Conservation (phyloP, 2,888 invertebrate species). For the Folsomia candida region DNA sequence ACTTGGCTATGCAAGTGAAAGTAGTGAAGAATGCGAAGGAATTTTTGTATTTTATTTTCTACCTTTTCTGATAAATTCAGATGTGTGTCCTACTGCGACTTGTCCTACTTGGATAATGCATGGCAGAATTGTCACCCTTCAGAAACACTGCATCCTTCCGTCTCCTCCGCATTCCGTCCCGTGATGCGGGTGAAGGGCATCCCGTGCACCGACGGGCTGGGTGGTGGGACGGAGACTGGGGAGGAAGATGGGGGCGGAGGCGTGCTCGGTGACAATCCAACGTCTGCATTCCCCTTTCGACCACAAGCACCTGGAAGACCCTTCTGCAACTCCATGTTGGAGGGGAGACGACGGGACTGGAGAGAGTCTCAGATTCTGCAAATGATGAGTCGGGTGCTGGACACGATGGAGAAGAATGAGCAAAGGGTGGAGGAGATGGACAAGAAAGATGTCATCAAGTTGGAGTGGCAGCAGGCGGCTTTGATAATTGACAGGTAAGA, state of each 20-base stretch:
- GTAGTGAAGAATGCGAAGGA: too few species aligned
- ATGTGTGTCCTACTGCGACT: neutral
- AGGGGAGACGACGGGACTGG: conserved; percentile 1
- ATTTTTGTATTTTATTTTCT: too few species aligned
- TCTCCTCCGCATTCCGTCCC: conserved; percentile 33
- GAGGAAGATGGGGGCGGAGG: neutral
- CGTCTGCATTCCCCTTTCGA: too few species aligned
- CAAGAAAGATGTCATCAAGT: conserved; percentile 57
- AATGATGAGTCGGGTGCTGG: conserved; percentile 58
- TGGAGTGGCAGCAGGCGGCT: conserved; percentile 60
- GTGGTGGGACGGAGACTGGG: neutral
- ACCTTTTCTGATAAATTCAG: neutral
- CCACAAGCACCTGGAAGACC: too few species aligned
- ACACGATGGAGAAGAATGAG: conserved; percentile 59
- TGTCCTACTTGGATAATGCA: conserved; percentile 11
- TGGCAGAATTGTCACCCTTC: conserved; percentile 8
- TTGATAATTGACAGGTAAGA: conserved; percentile 57
- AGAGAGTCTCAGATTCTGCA: conserved; percentile 57
- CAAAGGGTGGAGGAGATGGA: conserved; percentile 59
- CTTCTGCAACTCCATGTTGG: conserved; percentile 3
- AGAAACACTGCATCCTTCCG: neutral
- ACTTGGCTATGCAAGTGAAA: too few species aligned
- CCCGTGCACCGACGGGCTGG: conserved; percentile 23
- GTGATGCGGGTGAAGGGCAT: conserved; percentile 45
- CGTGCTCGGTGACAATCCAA: neutral